These are phyloP conservation scores for Margaritifera margaritifera DNA, from an alignment of 2,888 invertebrate species.

Conservation along the genomic window DNA sequence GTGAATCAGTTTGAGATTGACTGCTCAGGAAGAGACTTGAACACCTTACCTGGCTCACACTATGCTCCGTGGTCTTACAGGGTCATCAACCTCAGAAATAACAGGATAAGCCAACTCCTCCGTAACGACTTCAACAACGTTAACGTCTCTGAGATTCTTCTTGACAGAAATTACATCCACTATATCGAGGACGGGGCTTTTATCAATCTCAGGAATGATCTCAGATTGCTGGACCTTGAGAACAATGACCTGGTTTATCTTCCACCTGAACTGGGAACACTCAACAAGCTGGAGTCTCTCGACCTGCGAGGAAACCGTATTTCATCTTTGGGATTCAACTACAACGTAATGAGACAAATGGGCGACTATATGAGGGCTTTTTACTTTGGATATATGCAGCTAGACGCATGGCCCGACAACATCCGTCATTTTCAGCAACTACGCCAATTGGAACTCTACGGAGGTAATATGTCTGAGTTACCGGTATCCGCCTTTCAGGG, in stretches of 20 bases:
- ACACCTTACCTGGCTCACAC: too few relatives aligned
- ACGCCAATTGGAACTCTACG: slow-evolving; percentile 26
- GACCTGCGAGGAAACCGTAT: slow-evolving; percentile 34
- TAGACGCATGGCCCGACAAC: slow-evolving; percentile 31
- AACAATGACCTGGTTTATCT: slow-evolving; percentile 20
- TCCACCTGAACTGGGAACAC: slow-evolving; percentile 19
- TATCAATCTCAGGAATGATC: slow-evolving; percentile 12
- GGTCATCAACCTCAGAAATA: slow-evolving; percentile 3
- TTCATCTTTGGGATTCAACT: slow-evolving; percentile 10
- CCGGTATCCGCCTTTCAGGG: slow-evolving; percentile 36
- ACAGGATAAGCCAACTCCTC: background rate
- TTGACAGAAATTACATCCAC: slow-evolving; percentile 25
- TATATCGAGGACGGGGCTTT: slow-evolving; percentile 31
- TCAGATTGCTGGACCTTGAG: slow-evolving; percentile 22
- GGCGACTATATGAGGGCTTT: slow-evolving; percentile 39
- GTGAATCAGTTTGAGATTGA: too few relatives aligned
- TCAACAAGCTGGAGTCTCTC: slow-evolving; percentile 15
- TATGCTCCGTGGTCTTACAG: background rate
- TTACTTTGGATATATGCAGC: slow-evolving; percentile 28
- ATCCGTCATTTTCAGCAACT: slow-evolving; percentile 37
- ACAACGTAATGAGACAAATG: slow-evolving; percentile 27
- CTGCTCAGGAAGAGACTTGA: too few relatives aligned
- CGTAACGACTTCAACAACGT: slow-evolving; percentile 23
- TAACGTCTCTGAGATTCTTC: slow-evolving; percentile 25
- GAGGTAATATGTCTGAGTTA: slow-evolving; percentile 24